These are phyloP conservation scores for Resseliella maxima DNA, from an alignment of 2,888 invertebrate genomes.

Conservation along the genomic window DNA sequence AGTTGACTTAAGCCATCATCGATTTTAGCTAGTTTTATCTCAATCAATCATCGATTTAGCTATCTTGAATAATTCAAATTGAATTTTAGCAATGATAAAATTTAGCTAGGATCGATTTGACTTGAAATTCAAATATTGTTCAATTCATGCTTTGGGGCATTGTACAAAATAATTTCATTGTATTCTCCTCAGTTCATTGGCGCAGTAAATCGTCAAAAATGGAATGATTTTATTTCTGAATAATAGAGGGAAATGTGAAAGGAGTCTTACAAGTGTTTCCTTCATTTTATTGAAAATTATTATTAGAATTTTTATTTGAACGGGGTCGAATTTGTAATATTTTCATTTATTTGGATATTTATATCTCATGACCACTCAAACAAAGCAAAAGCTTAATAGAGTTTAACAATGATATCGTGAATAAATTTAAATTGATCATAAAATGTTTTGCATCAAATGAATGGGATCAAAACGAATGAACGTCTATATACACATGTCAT, in stretches of 20 bases:
- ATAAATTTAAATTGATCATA: background rate
- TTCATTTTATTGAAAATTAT: background rate
- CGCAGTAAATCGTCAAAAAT: conserved; percentile 35
- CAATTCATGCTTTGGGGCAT: too few relatives aligned
- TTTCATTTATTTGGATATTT: too few relatives aligned
- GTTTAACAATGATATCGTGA: conserved; percentile 9
- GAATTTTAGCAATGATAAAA: too few relatives aligned
- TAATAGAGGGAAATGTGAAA: background rate
- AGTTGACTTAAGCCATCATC: too few relatives aligned
- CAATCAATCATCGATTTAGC: too few relatives aligned
- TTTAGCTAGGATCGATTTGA: too few relatives aligned
- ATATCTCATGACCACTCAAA: background rate
- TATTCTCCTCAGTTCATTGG: background rate
- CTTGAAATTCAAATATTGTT: too few relatives aligned
- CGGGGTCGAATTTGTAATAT: too few relatives aligned
- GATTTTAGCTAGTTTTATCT: too few relatives aligned
- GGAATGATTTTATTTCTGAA: background rate
- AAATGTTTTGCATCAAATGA: conserved; percentile 1
- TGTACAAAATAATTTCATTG: too few relatives aligned
- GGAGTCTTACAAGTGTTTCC: conserved; percentile 6
- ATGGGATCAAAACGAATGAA: background rate
- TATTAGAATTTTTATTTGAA: background rate
- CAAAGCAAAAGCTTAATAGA: conserved; percentile 42
- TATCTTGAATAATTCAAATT: too few relatives aligned
- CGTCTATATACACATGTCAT: conserved; percentile 10